Evolutionary conservation across 2,888 invertebrate genomes (phyloP), one percentile per base, ranked within the genome.

Genomic region (Nudaria mundana): DNA sequence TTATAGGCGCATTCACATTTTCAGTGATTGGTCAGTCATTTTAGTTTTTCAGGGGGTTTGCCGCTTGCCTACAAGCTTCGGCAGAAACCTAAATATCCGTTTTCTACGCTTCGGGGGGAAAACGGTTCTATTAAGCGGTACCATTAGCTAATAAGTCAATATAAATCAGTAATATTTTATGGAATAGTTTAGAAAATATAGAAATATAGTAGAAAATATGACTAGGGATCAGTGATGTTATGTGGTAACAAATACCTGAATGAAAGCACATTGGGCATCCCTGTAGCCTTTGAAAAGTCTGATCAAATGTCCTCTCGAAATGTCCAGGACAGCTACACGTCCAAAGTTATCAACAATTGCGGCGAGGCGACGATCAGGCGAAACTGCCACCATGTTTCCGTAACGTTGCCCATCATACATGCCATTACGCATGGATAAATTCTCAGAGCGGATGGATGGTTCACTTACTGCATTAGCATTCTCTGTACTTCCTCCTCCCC

Each of bases 211-310:
- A 5, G n/a, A n/a, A n/a, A n/a, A n/a, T n/a, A 20, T 20, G 20
- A 20, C 20, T 4, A 8, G 8, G n/a, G n/a, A n/a, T n/a, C n/a
- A 20, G 5, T 3, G 2, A n/a, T 15, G 15, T 28, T 3, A n/a
- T 13, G 10, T 11, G 7, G 11, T n/a, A 20, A 22, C 11, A 30
- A 30, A 11, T 11, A 96, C 94, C 80, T 96, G 95, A 26, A 98
- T 88, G 92, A 98, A 99, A 2, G 96, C 97, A 73, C 97, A 96
- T 72, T 98, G 96, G 0, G 98, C 98, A 72, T 98, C 97, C 34
- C 98, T 91, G 76, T 97, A 99, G 3, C 99, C 98, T 88, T 98
- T 98, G 91, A 98, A 97, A 69, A 98, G 93, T 35, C 97, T 91
- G 24, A 98, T 82, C 14, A 95, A 92, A 36, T 94, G 90, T 1